These are phyloP conservation scores for Pogona vitticeps DNA, from an alignment of 2,113 vertebrate species.

Conservation along the genomic window DNA sequence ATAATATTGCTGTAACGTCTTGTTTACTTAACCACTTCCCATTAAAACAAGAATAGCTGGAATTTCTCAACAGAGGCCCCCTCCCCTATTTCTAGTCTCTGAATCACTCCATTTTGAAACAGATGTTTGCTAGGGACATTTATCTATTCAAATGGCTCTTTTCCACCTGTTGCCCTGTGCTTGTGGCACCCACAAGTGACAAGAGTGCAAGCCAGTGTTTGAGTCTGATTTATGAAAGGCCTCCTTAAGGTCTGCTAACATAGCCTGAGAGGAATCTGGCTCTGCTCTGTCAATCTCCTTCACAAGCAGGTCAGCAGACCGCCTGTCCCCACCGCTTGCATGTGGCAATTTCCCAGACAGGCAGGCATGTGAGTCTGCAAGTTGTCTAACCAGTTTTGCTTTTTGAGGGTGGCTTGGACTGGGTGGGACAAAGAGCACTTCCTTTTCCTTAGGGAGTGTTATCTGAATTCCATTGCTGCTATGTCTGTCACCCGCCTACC, in stretches of 20 bases:
- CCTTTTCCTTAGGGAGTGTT: slow-evolving; percentile 46
- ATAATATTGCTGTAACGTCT: background rate
- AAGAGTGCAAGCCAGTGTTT: background rate
- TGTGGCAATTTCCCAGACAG: slow-evolving; percentile 15
- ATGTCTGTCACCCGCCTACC: background rate
- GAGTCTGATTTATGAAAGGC: background rate
- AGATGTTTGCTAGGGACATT: background rate
- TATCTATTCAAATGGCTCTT: background rate
- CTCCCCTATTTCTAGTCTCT: no score
- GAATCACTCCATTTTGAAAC: background rate
- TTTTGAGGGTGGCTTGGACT: background rate
- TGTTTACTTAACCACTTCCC: background rate
- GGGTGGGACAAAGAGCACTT: slow-evolving; percentile 49
- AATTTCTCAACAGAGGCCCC: background rate
- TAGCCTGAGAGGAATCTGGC: background rate
- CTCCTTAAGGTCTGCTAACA: background rate
- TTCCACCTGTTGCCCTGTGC: background rate
- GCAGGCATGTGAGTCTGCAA: background rate
- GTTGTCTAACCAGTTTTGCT: slow-evolving; percentile 62
- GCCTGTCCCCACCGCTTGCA: slow-evolving; percentile 10
- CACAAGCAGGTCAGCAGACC: background rate
- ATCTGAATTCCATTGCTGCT: slow-evolving; percentile 35
- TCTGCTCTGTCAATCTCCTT: background rate
- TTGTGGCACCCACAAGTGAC: background rate
- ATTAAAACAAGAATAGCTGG: background rate